Conservation (phyloP, 2,797 vertebrate species). For the Rhabdomys pumilio region DNA sequence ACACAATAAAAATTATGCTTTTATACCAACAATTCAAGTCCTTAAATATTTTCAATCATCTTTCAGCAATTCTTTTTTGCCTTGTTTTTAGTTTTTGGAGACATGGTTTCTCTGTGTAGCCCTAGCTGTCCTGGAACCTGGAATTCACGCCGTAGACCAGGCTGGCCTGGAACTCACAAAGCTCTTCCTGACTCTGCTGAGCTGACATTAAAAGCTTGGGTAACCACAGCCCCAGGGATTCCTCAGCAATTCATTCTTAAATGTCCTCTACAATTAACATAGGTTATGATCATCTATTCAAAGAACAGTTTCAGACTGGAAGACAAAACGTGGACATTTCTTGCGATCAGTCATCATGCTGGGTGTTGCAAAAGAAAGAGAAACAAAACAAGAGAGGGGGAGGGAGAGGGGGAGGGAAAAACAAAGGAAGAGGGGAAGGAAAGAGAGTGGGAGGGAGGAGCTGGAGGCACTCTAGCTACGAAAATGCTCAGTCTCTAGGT, state of each 20-base stretch:
- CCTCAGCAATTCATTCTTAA: neutral
- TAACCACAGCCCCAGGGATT: neutral
- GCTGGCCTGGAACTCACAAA: neutral
- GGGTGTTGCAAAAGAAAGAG: neutral
- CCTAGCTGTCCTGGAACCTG: neutral
- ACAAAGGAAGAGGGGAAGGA: too few relatives aligned
- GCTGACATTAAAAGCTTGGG: neutral
- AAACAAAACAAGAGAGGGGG: neutral
- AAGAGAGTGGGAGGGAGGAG: too few relatives aligned
- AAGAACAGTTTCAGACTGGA: neutral
- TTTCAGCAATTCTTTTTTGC: neutral
- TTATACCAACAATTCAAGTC: neutral
- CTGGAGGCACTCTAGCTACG: neutral
- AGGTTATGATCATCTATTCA: neutral
- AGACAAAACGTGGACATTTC: neutral
- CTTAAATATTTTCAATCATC: conserved; percentile 17
- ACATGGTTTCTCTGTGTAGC: neutral
- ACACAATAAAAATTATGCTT: neutral
- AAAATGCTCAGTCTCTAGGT: neutral
- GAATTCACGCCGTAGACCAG: neutral
- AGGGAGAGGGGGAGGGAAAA: neutral
- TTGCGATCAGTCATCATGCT: neutral
- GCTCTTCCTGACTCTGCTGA: neutral
- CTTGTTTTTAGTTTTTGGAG: neutral
- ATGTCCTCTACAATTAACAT: neutral